Evolutionary conservation across 1,140 invertebrate species (phyloP), one percentile per base, ranked within the genome.

Genomic region (Bombus waltoni): DNA sequence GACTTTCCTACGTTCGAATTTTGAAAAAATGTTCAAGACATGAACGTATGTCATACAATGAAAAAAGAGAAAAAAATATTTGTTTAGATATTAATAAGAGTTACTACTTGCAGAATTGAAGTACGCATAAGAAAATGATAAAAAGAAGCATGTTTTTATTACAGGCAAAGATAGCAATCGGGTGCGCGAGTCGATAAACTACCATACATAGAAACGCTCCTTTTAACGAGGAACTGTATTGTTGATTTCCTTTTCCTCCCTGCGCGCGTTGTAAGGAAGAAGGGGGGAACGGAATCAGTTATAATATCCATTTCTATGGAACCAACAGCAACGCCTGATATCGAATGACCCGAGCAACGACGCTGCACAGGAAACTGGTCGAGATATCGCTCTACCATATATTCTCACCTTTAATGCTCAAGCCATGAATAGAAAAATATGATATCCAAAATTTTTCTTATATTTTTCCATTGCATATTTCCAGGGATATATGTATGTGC

Each of bases 231-330:
- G n/a, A n/a, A 18, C 13, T 38, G 13, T 53, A 59, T 28, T 42
- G 66, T 81, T 44, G 28, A 65, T 59, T 72, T 72, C 40, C 57
- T n/a, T 44, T 72, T 42, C 2, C 47, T 53, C 18, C 47, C 47
- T 53, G 47, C 15, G 32, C 18, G 62, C 18, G 62, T 35, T n/a
- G 9, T 44, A 53, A 66, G 15, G 4, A 66, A 1, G 15, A 18
- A 66, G n/a, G 15, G n/a, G 6, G 6, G 38, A 40, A 53, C 1
- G 35, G 25, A 68, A 68, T 22, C 44, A 70, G 32, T 70, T 42
- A 25, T 57, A 57, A 71, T 59, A 81, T 81, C 38, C 53, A 72
- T 42, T 81, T 62, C 35, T 72, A 81, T 72, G 53, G 18, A 42
- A 73, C 59, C 53, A 38, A 8, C 28, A 22, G 8, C n/a, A 42